Percentiles rank a stretch among this genome's conserved stretches.
Conservation (phyloP, 2,888 invertebrate genomes). For the Odontothrips loti region DNA sequence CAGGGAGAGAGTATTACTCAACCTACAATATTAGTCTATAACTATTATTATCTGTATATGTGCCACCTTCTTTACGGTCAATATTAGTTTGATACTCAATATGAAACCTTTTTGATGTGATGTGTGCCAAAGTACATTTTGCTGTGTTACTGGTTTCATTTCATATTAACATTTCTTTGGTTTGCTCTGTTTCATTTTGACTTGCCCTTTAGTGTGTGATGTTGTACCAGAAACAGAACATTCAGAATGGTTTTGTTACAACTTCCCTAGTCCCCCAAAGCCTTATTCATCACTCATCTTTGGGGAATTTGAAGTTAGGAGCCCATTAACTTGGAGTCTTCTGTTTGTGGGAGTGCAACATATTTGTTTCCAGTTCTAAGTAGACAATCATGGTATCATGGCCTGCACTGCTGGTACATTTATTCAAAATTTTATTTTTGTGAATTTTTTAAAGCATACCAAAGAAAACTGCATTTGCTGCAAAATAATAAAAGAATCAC, state of each 20-base stretch:
- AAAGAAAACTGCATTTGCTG: neutral
- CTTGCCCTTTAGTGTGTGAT: too few relatives aligned
- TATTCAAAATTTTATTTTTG: neutral
- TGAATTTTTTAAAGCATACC: neutral
- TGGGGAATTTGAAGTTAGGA: neutral
- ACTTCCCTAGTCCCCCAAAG: constrained; percentile 24
- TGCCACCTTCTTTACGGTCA: neutral
- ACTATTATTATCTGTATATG: neutral
- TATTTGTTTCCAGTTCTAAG: too few relatives aligned
- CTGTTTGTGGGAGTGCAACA: too few relatives aligned
- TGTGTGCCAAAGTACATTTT: constrained; percentile 1
- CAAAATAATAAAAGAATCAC: neutral
- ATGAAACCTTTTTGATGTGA: neutral
- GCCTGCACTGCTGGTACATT: too few relatives aligned
- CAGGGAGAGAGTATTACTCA: too few relatives aligned
- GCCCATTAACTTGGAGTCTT: too few relatives aligned
- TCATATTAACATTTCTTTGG: neutral
- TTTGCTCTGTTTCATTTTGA: neutral
- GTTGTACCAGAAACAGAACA: too few relatives aligned
- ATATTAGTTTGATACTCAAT: neutral
- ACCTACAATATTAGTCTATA: neutral
- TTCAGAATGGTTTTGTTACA: neutral
- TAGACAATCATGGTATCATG: too few relatives aligned
- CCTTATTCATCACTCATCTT: neutral
- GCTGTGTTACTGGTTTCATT: neutral